Conservation (phyloP, 2,797 vertebrate species). For the Sphaeramia orbicularis region DNA sequence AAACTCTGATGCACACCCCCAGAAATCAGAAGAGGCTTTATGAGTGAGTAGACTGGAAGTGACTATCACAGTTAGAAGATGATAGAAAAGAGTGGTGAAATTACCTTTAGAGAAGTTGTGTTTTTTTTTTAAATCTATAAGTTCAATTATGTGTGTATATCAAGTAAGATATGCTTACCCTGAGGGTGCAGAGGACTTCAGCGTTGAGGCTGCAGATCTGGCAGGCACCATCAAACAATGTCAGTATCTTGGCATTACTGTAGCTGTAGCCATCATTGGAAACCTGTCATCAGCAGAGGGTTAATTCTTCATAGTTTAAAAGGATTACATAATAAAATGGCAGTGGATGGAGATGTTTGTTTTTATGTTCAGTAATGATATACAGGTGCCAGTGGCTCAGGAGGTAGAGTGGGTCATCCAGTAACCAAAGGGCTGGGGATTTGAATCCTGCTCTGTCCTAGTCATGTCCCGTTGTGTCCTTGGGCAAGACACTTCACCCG, state of each 20-base stretch:
- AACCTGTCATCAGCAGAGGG: slow-evolving; percentile 81
- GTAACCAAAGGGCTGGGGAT: no score
- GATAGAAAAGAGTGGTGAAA: not conserved
- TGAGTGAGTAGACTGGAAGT: no score
- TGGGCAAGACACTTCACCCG: no score
- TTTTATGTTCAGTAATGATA: no score
- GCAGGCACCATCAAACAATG: slow-evolving; percentile 89
- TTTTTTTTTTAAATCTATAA: not conserved
- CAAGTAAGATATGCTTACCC: slow-evolving; percentile 77
- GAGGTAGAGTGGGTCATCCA: no score
- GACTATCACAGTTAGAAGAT: not conserved
- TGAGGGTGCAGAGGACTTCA: slow-evolving; percentile 85
- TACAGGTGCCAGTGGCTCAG: no score
- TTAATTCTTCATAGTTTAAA: slow-evolving; percentile 28
- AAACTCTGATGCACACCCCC: not conserved
- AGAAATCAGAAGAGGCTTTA: not conserved
- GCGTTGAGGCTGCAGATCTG: slow-evolving; percentile 85
- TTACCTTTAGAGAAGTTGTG: not conserved
- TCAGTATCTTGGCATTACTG: slow-evolving; percentile 90
- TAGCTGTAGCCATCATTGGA: slow-evolving; percentile 93
- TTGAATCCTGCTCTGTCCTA: no score
- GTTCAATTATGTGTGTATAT: no score
- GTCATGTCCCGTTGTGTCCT: no score
- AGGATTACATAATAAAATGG: slow-evolving; percentile 5
- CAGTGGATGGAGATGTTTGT: no score